Percentiles rank a stretch among this genome's conserved stretches.
Conservation (phyloP, 1,140 invertebrate genomes). For the Halesus radiatus region DNA sequence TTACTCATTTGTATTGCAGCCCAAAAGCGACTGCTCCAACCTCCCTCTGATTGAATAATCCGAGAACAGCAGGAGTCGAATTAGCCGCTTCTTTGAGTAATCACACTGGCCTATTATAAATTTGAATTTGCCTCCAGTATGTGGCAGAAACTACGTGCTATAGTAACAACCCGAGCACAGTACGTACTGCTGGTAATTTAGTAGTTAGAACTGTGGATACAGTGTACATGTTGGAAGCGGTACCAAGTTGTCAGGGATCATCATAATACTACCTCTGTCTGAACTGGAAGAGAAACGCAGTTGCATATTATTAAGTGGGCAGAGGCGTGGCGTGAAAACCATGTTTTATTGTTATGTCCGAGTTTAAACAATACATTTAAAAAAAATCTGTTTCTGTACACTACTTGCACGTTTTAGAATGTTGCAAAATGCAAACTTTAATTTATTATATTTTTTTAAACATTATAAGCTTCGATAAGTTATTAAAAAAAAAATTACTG, state of each 20-base stretch:
- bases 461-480: too few relatives aligned
- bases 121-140: conserved; percentile 27
- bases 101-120: conserved; percentile 66
- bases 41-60: background rate
- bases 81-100: conserved; percentile 71
- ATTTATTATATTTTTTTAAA: too few relatives aligned
- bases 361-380: background rate
- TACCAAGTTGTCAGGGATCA: background rate
- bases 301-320: conserved; percentile 18
- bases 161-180: too few relatives aligned
- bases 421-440: background rate
- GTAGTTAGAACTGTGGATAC: too few relatives aligned
- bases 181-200: too few relatives aligned
- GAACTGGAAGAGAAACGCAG: background rate
- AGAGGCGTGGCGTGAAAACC: background rate
- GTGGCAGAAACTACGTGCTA: background rate
- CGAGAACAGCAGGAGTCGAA: conserved; percentile 56
- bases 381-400: background rate
- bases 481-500: too few relatives aligned
- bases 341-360: background rate
- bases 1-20: too few relatives aligned
- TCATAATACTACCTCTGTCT: conserved; percentile 19
- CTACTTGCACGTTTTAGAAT: background rate
- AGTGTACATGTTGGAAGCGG: background rate
- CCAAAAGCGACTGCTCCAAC: too few relatives aligned